Evolutionary conservation across 1,140 invertebrate genomes (phyloP), one percentile per base, ranked within the genome.

Genomic region (Dendroctonus ponderosae): DNA sequence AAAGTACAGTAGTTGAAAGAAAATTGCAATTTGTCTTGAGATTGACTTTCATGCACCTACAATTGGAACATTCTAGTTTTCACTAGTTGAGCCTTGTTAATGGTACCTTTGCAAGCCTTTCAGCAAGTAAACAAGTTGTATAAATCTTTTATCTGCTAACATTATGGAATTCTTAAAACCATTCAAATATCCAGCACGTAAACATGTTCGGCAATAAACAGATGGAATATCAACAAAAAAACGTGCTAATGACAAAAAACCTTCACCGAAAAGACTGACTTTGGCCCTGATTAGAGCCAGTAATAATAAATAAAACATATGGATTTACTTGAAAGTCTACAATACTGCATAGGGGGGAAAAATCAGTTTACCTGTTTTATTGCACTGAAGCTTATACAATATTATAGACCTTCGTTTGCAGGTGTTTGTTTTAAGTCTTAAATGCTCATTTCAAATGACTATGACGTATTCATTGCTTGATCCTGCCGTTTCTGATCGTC

Each of bases 371-470:
- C 12, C n/a, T 11, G 37, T 14, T 14, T 53, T n/a, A 14, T 52
- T 37, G 8, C 26, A n/a, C 15, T 12, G 11, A 52, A n/a, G 26
- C 8, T n/a, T 52, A 52, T 3, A 8, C 39, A 11, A 59, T 40
- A 58, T 48, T 62, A 62, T 58, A 56, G 15, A 57, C 14, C 39
- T 48, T 42, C 12, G 11, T 26, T 26, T 26, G 26, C 26, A 3
- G 40, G 11, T 11, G 40, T 44, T 44, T 56, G 8, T 41, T 39
- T 43, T n/a, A 42, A 64, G 11, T 56, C 43, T 71, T 63, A 68
- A 40, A 71, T 63, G 42, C 46, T 68, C 62, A 68, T 71, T 62
- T 68, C 57, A 52, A 68, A 62, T 66, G 43, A 71, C 66, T 71
- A 71, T 71, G 69, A 70, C 37, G 59, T 57, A 53, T 61, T 58